These are phyloP conservation scores for Eudemis profundana DNA, from an alignment of 2,888 invertebrate species.

Conservation along the genomic window DNA sequence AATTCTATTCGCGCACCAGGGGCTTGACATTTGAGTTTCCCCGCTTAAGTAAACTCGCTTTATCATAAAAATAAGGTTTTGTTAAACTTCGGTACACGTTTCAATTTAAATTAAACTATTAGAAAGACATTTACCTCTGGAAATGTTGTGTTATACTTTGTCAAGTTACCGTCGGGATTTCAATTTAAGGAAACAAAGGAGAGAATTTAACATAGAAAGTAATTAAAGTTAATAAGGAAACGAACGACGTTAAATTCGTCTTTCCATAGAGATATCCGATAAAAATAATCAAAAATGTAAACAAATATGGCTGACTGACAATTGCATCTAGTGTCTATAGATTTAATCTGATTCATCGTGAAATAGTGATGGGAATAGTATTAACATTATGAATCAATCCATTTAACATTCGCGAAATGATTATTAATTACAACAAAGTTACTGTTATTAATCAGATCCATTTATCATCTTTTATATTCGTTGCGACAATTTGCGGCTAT, in stretches of 20 bases:
- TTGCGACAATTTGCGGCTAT: too few relatives aligned
- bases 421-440: too few relatives aligned
- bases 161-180: neutral
- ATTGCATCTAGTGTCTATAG: too few relatives aligned
- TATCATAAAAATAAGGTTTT: constrained; percentile 1
- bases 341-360: too few relatives aligned
- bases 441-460: too few relatives aligned
- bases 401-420: too few relatives aligned
- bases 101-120: neutral
- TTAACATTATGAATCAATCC: too few relatives aligned
- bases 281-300: too few relatives aligned
- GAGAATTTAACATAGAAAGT: constrained; percentile 13
- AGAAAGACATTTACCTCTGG: neutral
- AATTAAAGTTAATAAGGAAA: constrained; percentile 11
- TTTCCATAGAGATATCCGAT: constrained; percentile 2
- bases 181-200: constrained; percentile 22
- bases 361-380: too few relatives aligned
- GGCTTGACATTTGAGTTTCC: constrained; percentile 20
- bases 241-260: neutral
- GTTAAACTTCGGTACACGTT: neutral
- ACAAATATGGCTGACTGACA: too few relatives aligned
- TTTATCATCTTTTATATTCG: too few relatives aligned
- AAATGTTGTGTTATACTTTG: neutral
- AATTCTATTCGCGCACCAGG: constrained; percentile 14
- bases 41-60: neutral